Percentiles rank a stretch among this genome's conserved stretches.
Evolutionary conservation across 2,113 vertebrate species (phyloP).

Genomic region (Phocoena sinus): DNA sequence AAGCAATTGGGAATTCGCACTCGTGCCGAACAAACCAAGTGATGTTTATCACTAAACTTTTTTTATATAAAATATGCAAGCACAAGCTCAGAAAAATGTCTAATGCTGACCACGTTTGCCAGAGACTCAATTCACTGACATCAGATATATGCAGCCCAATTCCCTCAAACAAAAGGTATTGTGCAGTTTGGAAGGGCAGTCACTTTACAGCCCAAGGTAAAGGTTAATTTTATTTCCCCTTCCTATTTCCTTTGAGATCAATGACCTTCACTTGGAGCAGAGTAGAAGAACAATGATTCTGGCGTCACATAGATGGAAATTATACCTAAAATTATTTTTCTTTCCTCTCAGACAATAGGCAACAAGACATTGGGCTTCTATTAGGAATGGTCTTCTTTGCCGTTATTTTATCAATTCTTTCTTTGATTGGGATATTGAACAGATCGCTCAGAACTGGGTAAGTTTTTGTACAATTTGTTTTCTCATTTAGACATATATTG

Average conservation of each 20-base stretch:
- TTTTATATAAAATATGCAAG: not conserved
- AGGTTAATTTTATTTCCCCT: not conserved
- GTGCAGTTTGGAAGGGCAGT: not conserved
- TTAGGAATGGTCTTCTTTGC: constrained; percentile 64
- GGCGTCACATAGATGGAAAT: not conserved
- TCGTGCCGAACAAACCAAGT: constrained; percentile 6
- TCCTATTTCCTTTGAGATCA: not conserved
- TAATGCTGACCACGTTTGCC: constrained; percentile 28
- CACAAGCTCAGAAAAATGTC: not conserved
- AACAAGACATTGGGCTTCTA: constrained; percentile 53
- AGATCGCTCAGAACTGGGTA: constrained; percentile 80
- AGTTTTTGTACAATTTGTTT: constrained; percentile 24
- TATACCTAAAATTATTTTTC: constrained; percentile 1
- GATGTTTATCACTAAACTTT: not conserved
- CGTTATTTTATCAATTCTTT: not conserved
- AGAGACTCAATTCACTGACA: not conserved
- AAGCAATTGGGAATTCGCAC: constrained; percentile 4
- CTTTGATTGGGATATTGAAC: constrained; percentile 69
- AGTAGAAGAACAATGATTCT: not conserved
- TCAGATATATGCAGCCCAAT: not conserved
- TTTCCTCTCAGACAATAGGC: constrained; percentile 62
- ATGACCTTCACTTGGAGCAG: not conserved
- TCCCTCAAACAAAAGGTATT: not conserved
- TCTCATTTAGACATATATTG: not conserved
- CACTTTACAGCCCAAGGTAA: not conserved